These are phyloP conservation scores for Papilio helenus DNA, from an alignment of 1,140 invertebrate genomes.

Conservation along the genomic window DNA sequence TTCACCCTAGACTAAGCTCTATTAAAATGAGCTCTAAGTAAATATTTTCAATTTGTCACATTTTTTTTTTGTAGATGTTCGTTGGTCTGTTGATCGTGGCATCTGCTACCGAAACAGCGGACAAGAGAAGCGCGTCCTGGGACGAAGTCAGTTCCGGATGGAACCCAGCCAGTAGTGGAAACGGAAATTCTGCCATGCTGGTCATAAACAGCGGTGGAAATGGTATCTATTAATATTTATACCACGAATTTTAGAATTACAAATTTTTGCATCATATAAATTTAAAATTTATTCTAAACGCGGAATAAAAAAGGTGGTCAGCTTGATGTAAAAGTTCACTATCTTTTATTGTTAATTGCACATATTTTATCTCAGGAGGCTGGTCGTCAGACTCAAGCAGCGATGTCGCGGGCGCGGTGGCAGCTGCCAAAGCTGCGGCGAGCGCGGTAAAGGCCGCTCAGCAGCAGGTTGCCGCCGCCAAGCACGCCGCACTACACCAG, in stretches of 20 bases:
- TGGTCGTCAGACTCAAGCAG: slow-evolving; percentile 63
- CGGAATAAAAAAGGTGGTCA: no score
- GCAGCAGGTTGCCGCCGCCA: slow-evolving; percentile 69
- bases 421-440: slow-evolving; percentile 71
- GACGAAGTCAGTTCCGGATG: slow-evolving; percentile 21
- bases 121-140: slow-evolving; percentile 45
- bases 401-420: slow-evolving; percentile 74
- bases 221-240: slow-evolving; percentile 2
- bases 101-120: slow-evolving; percentile 31
- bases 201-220: slow-evolving; percentile 27
- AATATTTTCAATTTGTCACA: background rate
- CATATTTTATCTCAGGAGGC: slow-evolving; percentile 22
- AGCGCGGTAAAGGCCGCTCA: slow-evolving; percentile 74
- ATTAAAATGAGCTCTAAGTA: no score
- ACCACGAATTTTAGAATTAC: background rate
- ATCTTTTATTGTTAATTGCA: background rate
- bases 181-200: slow-evolving; percentile 25
- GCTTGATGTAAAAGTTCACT: no score
- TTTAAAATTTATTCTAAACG: no score
- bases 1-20: no score
- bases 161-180: background rate
- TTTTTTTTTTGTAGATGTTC: slow-evolving; percentile 36
- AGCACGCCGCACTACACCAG: slow-evolving; percentile 71
- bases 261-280: no score
- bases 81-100: slow-evolving; percentile 22